Evolutionary conservation across 2,888 invertebrate genomes (phyloP).

Genomic region (Didymodactylos carnosus): DNA sequence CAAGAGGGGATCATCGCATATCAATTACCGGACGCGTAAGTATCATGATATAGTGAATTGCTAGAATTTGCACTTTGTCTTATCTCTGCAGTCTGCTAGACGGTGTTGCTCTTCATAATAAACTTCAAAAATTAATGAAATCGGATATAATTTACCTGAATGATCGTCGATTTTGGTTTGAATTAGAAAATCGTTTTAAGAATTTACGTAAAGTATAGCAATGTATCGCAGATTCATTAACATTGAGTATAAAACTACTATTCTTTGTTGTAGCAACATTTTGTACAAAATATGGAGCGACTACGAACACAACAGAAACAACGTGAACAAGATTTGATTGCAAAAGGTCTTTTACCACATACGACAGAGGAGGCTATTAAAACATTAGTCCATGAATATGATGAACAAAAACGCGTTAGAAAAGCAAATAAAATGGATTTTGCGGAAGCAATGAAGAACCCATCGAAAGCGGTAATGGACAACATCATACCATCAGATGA

Average conservation of each 20-base stretch:
- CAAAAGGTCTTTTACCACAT: not conserved
- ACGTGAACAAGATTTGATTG: not conserved
- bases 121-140: not conserved
- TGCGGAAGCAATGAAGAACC: too few relatives aligned
- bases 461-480: too few relatives aligned
- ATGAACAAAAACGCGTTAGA: not conserved
- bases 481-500: too few relatives aligned
- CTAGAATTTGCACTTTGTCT: too few relatives aligned
- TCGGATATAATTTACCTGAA: not conserved
- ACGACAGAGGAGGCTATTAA: not conserved
- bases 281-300: not conserved
- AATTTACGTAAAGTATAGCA: not conserved
- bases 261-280: not conserved
- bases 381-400: too few relatives aligned
- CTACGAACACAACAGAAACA: not conserved
- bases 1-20: not conserved
- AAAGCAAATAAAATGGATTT: not conserved
- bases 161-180: not conserved
- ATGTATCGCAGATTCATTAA: too few relatives aligned
- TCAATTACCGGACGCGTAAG: not conserved
- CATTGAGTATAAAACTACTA: too few relatives aligned
- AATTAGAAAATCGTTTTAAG: not conserved
- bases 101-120: not conserved
- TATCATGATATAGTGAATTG: too few relatives aligned
- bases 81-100: not conserved